Base-by-base conservation (phyloP, 2,888 invertebrate genomes). In the Ochlodes sylvanus region DNA sequence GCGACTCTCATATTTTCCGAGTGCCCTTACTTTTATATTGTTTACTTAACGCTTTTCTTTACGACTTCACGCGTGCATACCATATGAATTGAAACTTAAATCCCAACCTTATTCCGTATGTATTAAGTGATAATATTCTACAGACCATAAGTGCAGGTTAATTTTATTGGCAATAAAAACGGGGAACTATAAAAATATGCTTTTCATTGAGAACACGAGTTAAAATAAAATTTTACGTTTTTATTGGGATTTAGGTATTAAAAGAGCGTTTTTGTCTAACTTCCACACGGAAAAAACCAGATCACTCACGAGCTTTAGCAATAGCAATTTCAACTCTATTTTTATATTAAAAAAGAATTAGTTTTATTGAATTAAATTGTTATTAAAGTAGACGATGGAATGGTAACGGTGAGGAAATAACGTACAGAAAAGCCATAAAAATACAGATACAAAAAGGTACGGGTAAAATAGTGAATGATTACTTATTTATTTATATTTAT, bases 401-500 rank as follows among this genome's bases (percentile, higher is more conserved):
- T 9, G 12, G 38, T 38, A 38, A 38, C 1, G 38, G 12, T 12
- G 12, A 38, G 38, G 38, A 57, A 19, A 57, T 38, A 57, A 47
- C n/a, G 44, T 60, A 60, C 17, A 54, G 17, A 54, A 54, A 19
- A 21, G 32, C 52, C 7, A 15, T 41, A 66, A 41, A 42, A 41
- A 27, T 72, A 76, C 73, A 72, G 70, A 73, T 69, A 27, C 27
- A 69, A 50, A 50, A 50, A 50, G 10, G 19, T 19, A 3, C 19
- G 19, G 4, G 19, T 50, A 50, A 19, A 50, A 50, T 50, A 50
- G 19, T 70, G 70, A 68, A 68, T 74, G 81, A 50, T 82, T 81
- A n/a, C n/a, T n/a, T n/a, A n/a, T n/a, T 27, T 27, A 27, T 27
- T 27, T 27, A 27, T 27, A 5, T 27, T 27, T 83, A 79, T 85